Evolutionary conservation across 2,888 invertebrate species (phyloP).

Genomic region (Cataglyphis livida): DNA sequence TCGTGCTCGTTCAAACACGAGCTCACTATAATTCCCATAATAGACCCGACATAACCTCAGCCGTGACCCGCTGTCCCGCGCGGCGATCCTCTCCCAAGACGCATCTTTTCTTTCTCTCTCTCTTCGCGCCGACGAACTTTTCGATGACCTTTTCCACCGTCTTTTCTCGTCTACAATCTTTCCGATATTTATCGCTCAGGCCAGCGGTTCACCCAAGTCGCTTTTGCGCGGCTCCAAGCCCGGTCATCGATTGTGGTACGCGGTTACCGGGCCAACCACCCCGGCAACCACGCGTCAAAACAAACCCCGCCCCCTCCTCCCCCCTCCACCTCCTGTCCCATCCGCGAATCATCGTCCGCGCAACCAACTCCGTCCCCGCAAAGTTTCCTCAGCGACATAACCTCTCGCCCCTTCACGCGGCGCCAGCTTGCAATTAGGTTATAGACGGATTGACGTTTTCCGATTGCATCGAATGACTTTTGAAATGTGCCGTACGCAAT

Average conservation of each 20-base stretch:
- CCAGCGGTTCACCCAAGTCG: slow-evolving; percentile 61
- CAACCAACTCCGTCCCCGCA: slow-evolving; percentile 26
- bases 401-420: slow-evolving; percentile 59
- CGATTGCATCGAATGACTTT: neutral
- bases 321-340: slow-evolving; percentile 43
- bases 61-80: slow-evolving; percentile 73
- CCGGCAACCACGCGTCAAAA: slow-evolving; percentile 84
- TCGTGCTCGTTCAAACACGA: slow-evolving; percentile 84
- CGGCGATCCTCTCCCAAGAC: slow-evolving; percentile 25
- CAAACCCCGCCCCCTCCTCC: slow-evolving; percentile 69
- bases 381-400: slow-evolving; percentile 60
- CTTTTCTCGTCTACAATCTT: neutral
- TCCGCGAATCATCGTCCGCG: slow-evolving; percentile 47
- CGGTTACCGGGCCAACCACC: slow-evolving; percentile 85
- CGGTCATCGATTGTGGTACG: slow-evolving; percentile 81
- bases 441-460: slow-evolving; percentile 34
- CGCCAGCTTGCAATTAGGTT: slow-evolving; percentile 57
- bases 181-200: slow-evolving; percentile 48
- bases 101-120: slow-evolving; percentile 16
- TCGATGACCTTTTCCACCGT: too few species aligned
- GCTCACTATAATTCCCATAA: slow-evolving; percentile 85
- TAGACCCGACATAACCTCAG: slow-evolving; percentile 78
- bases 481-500: too few species aligned
- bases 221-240: slow-evolving; percentile 58
- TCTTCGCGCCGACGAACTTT: neutral